These are phyloP conservation scores for Darevskia mixta DNA, from an alignment of 2,797 vertebrate genomes.

Conservation along the genomic window DNA sequence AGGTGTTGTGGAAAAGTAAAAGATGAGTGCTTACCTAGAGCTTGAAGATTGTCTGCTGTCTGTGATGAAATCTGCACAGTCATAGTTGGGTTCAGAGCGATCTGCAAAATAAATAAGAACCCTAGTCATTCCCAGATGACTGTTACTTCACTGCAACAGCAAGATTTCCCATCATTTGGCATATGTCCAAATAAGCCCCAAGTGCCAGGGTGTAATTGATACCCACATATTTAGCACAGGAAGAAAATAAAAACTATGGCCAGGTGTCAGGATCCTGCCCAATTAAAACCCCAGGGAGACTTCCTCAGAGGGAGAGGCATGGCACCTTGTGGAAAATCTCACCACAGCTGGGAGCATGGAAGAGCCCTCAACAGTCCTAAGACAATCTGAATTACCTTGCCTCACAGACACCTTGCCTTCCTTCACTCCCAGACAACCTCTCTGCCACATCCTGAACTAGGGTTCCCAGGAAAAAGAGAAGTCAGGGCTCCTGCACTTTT, in stretches of 20 bases:
- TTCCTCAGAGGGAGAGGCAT: no score
- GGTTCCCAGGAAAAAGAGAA: no score
- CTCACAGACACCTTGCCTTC: neutral
- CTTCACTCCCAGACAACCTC: neutral
- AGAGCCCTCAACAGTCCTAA: no score
- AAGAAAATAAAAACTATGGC: neutral
- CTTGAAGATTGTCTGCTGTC: accelerated
- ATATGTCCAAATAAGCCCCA: neutral
- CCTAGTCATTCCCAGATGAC: neutral
- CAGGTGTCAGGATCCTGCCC: no score
- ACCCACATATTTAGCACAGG: neutral
- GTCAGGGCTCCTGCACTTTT: no score
- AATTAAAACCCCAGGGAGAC: no score
- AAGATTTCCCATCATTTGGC: accelerated
- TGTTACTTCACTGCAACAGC: neutral
- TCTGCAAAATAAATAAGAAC: conserved; percentile 2
- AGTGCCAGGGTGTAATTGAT: neutral
- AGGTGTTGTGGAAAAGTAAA: accelerated
- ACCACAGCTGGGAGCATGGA: no score
- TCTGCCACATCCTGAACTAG: no score
- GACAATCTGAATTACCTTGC: no score
- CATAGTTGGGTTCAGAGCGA: neutral
- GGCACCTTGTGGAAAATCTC: no score
- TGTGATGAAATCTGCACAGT: accelerated
- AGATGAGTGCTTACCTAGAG: neutral